Evolutionary conservation across 2,797 vertebrate species (phyloP), one percentile per base, ranked within the genome.

Genomic region (Pagetopsis macropterus): DNA sequence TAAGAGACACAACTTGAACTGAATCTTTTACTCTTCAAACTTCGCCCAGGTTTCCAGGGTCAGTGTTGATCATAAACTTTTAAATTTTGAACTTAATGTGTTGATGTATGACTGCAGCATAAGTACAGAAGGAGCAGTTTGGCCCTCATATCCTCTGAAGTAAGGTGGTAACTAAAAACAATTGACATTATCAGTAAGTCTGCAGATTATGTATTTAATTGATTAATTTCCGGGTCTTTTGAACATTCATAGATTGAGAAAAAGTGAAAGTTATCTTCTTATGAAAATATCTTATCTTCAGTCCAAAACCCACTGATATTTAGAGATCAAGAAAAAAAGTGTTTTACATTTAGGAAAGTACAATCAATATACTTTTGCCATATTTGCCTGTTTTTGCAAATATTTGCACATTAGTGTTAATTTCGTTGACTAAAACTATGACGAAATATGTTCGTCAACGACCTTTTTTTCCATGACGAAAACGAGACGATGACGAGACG

Each of bases 121-220:
- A 12, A 49, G 11, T 68, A 17, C 31, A 43, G 21, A 2, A 16
- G 16, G 31, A 13, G 13, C 41, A 67, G 19, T 12, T 54, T 41
- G 41, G 27, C 12, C 16, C 37, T 65, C 3, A 37, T 23, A 23
- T 65, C n/a, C n/a, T 37, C 40, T 52, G 2, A 44, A 51, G 19
- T 17, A 2, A n/a, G 0, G 21, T 41, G 43, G 21, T 2, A 45
- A 54, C 41, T 14, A 55, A 54, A 1, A 3, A 23, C 9, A 9
- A 49, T 67, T 57, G 37, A 11, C 51, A 57, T 57, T 37, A 44
- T 65, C 16, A 44, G 15, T 51, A 12, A 11, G 27, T 67, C 52
- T 67, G 31, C 4, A 0, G 14, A 58, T 40, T 2, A 41, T 4
- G 13, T 58, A 17, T 19, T 19, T 56, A 17, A 57, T 7, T 46